A percentile compares a stretch with the other conserved stretches of the same genome.
Conservation (phyloP, 2,888 invertebrate genomes). For the Blera fallax region DNA sequence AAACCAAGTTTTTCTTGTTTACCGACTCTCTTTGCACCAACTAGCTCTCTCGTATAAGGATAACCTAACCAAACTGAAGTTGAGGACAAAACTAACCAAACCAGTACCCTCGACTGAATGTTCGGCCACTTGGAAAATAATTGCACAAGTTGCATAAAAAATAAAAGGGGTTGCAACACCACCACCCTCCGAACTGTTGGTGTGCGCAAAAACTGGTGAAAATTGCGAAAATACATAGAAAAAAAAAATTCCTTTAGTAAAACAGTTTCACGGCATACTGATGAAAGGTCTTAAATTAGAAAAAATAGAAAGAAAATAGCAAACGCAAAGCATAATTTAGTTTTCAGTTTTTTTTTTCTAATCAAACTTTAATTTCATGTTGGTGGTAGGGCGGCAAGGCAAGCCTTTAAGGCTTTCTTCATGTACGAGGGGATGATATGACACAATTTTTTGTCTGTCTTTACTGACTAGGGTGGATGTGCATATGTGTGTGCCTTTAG, state of each 20-base stretch:
- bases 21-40: slow-evolving; percentile 53
- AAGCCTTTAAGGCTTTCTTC: no score
- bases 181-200: background rate
- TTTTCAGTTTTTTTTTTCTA: background rate
- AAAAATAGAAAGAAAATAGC: no score
- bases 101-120: slow-evolving; percentile 66
- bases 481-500: no score
- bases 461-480: no score
- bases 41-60: slow-evolving; percentile 21
- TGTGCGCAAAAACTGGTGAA: slow-evolving; percentile 19
- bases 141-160: slow-evolving; percentile 47
- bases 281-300: background rate
- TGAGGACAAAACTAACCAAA: slow-evolving; percentile 65
- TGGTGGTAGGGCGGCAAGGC: no score
- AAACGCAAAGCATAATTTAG: background rate
- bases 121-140: slow-evolving; percentile 63
- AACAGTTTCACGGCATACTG: background rate
- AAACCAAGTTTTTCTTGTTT: slow-evolving; percentile 66
- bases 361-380: no score
- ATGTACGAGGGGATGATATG: no score
- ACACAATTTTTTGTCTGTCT: no score
- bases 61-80: slow-evolving; percentile 59
- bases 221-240: background rate
- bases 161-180: slow-evolving; percentile 7
- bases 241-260: slow-evolving; percentile 1